Evolutionary conservation across 1,140 invertebrate species (phyloP).

Genomic region (Cotesia typhae): DNA sequence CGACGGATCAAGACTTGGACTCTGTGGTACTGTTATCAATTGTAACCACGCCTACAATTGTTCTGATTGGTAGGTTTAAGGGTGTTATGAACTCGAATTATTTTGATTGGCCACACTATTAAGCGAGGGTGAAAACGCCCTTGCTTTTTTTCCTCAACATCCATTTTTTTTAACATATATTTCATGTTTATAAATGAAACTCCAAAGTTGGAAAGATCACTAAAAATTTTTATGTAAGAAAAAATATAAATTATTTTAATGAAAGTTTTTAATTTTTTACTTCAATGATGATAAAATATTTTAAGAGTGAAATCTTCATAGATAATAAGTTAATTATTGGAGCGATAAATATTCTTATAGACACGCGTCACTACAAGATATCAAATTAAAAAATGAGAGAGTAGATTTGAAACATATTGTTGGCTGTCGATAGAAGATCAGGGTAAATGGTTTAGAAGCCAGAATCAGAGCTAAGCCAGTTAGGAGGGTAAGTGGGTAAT

Average conservation of each 20-base stretch:
- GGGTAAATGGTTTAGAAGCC: too few relatives aligned
- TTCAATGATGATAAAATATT: too few relatives aligned
- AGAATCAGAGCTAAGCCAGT: too few relatives aligned
- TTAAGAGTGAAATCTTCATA: too few relatives aligned
- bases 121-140: not conserved
- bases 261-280: too few relatives aligned
- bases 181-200: not conserved
- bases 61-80: not conserved
- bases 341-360: too few relatives aligned
- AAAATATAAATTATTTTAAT: too few relatives aligned
- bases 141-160: not conserved
- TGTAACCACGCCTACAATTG: not conserved
- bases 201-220: not conserved
- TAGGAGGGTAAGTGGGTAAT: not conserved
- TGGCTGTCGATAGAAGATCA: not conserved
- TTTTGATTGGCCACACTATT: not conserved
- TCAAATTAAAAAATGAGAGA: conserved; percentile 8
- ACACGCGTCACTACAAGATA: too few relatives aligned
- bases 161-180: not conserved
- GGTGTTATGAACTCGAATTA: not conserved
- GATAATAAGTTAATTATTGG: too few relatives aligned
- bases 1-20: not conserved
- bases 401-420: conserved; percentile 27
- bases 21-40: not conserved
- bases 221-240: too few relatives aligned